Base-by-base conservation (phyloP, 1,140 invertebrate genomes). In the Microplitis mediator region DNA sequence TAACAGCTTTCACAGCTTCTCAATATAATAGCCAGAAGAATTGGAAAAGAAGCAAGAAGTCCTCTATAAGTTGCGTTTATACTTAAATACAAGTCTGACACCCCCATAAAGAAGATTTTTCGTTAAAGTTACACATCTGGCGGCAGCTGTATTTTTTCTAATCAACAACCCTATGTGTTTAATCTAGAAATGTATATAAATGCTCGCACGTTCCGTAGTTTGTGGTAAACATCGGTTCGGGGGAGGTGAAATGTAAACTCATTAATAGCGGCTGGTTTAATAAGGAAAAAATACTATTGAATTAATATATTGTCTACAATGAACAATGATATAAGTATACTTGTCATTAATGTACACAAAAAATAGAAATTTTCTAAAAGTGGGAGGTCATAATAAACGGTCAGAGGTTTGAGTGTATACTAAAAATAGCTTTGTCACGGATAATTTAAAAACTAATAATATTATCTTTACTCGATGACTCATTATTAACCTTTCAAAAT, bases 131-230 rank as follows among this genome's bases (percentile, higher is more conserved):
- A 64, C 51, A 66, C 79, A 80, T 81, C 78, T 81, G 80, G 71
- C 67, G 74, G 64, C 80, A 80, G 79, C 80, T 80, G 79, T 73
- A 50, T 51, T 75, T 77, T 77, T 66, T 76, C 74, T 62, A 60
- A 45, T 52, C 31, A 63, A 66, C 64, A 51, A 51, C 45, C 45
- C 45, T 39, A 51, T 23, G 9, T 14, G n/a, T 51, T 66, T 66
- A 32, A n/a, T 35, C 64, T 39, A 50, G 23, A 51, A 23, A 51
- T 64, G 45, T 13, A n/a, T 54, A 16, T 50, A 64, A 50, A 34
- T 61, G 58, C 2, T 23, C 52, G n/a, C 52, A 45, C 39, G 39
- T 23, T 56, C 52, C 52, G 52, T 56, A 23, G 14, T 11, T 45
- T 45, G 11, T 45, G 11, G 39, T 45, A 45, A 45, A 45, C 39